These are phyloP conservation scores for Muscina levida DNA, from an alignment of 2,888 invertebrate species.

Conservation along the genomic window DNA sequence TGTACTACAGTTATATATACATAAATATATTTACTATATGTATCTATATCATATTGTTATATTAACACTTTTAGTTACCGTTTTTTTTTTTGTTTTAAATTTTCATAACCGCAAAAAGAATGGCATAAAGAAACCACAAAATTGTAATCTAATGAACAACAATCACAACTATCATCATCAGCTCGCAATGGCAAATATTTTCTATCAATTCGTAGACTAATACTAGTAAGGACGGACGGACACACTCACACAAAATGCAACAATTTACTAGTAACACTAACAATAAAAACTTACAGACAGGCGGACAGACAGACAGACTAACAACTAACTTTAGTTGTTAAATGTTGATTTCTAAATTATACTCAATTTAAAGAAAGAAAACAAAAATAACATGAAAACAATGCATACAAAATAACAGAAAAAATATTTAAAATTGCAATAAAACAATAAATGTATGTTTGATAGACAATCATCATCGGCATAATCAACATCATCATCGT, in stretches of 20 bases:
- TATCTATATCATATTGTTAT: no score
- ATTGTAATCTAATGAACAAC: slow-evolving; percentile 5
- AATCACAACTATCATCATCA: not conserved
- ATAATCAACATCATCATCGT: no score
- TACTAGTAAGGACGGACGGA: not conserved
- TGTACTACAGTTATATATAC: not conserved
- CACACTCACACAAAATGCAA: not conserved
- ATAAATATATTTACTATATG: no score
- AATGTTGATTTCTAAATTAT: slow-evolving; percentile 27
- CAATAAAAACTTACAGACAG: not conserved
- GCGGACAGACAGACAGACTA: not conserved
- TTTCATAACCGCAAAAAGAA: slow-evolving; percentile 36
- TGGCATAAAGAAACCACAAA: slow-evolving; percentile 26
- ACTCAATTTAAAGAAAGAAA: slow-evolving; percentile 10
- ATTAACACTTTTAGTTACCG: not conserved
- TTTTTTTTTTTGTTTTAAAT: slow-evolving; percentile 22
- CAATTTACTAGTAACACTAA: not conserved
- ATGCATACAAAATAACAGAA: slow-evolving; percentile 9
- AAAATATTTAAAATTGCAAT: slow-evolving; percentile 48
- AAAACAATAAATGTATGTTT: slow-evolving; percentile 52
- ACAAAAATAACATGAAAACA: slow-evolving; percentile 16
- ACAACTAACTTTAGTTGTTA: slow-evolving; percentile 2
- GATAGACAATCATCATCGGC: slow-evolving; percentile 57
- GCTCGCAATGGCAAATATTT: slow-evolving; percentile 5
- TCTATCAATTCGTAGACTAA: not conserved